Percentiles rank a stretch among this genome's conserved stretches.
These are phyloP conservation scores for Bedellia somnulentella DNA, from an alignment of 2,888 invertebrate species.

Conservation along the genomic window DNA sequence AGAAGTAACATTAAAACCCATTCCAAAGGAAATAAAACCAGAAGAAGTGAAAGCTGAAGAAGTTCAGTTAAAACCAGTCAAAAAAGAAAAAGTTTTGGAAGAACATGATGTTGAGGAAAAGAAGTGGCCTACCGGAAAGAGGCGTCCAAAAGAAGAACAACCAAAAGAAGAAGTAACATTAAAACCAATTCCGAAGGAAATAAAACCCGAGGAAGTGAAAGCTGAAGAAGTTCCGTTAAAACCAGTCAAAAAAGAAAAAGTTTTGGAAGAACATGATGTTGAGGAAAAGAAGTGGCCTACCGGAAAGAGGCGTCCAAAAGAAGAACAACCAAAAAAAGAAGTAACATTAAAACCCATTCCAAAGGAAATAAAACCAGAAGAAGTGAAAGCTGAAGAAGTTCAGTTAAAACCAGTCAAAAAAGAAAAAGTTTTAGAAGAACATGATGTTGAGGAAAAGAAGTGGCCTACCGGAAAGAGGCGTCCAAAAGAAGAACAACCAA, in stretches of 20 bases:
- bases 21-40: slow-evolving; percentile 7
- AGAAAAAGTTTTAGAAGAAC: slow-evolving; percentile 15
- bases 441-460: slow-evolving; percentile 26
- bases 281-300: slow-evolving; percentile 19
- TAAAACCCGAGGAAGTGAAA: slow-evolving; percentile 23
- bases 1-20: slow-evolving; percentile 23
- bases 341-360: slow-evolving; percentile 21
- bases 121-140: slow-evolving; percentile 13
- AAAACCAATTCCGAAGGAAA: slow-evolving; percentile 20
- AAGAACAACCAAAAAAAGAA: slow-evolving; percentile 7
- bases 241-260: slow-evolving; percentile 10
- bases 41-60: slow-evolving; percentile 19
- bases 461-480: slow-evolving; percentile 14
- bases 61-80: slow-evolving; percentile 13
- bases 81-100: slow-evolving; percentile 24
- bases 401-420: slow-evolving; percentile 27
- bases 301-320: slow-evolving; percentile 13
- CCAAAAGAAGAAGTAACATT: slow-evolving; percentile 20
- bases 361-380: slow-evolving; percentile 18
- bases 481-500: slow-evolving; percentile 17
- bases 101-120: slow-evolving; percentile 16
- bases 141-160: slow-evolving; percentile 22
- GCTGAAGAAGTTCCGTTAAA: slow-evolving; percentile 19
- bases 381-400: slow-evolving; percentile 15
- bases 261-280: slow-evolving; percentile 4